These are phyloP conservation scores for Drosophila truncata DNA, from an alignment of 1,140 invertebrate species.

Conservation along the genomic window DNA sequence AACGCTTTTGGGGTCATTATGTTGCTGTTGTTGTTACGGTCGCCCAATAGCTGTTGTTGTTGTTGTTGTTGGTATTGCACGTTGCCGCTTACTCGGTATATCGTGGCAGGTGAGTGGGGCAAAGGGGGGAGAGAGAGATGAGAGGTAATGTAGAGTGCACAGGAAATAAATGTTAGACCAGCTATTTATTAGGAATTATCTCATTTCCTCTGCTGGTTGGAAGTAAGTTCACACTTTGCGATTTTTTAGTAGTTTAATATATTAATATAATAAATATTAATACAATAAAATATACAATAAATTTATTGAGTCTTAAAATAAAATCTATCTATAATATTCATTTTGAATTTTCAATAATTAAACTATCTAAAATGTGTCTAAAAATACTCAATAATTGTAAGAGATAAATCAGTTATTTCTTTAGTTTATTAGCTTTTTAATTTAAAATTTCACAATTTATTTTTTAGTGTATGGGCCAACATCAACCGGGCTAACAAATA, in stretches of 20 bases:
- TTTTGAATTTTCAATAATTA: no score
- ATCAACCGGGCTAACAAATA: neutral
- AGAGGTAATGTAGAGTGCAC: neutral
- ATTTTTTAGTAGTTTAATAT: neutral
- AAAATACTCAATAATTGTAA: no score
- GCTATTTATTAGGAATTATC: neutral
- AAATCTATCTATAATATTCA: no score
- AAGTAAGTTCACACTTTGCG: neutral
- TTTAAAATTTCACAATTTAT: neutral
- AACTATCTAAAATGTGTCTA: no score
- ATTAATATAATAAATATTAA: neutral
- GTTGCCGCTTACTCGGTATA: neutral
- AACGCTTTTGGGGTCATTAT: slow-evolving; percentile 65
- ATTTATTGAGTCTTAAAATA: no score
- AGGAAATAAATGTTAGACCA: neutral
- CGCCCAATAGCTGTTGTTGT: slow-evolving; percentile 6
- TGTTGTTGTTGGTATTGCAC: slow-evolving; percentile 12
- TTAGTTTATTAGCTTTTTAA: neutral
- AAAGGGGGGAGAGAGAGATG: neutral
- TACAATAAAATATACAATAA: neutral
- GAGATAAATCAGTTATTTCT: no score
- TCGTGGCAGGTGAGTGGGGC: neutral
- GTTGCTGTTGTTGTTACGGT: slow-evolving; percentile 28
- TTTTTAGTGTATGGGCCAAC: neutral
- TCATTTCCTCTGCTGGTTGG: neutral